A percentile compares a stretch with the other conserved stretches of the same genome.
These are phyloP conservation scores for Neolamprologus sp. DNA, from an alignment of 2,113 vertebrate species.

Conservation along the genomic window DNA sequence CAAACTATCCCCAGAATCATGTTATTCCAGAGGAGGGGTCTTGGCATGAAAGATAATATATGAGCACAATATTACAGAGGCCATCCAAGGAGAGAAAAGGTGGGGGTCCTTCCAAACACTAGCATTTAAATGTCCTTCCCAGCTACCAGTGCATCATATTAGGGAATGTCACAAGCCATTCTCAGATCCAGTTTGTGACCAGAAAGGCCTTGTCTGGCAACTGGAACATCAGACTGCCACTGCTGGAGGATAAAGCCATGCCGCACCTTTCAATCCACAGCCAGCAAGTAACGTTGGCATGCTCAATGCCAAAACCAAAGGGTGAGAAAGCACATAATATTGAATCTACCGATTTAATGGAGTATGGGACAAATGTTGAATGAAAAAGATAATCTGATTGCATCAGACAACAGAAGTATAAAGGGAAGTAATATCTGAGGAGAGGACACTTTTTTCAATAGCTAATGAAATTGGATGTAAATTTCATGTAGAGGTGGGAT, in stretches of 20 bases:
- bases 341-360: constrained; percentile 12
- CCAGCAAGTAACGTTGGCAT: constrained; percentile 24
- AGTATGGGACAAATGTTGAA: constrained; percentile 1
- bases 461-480: background rate
- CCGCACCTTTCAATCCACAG: constrained; percentile 30
- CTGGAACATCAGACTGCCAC: background rate
- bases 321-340: background rate
- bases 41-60: constrained; percentile 55
- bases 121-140: constrained; percentile 15
- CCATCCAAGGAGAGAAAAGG: constrained; percentile 16
- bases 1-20: constrained; percentile 33
- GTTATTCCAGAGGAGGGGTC: constrained; percentile 38
- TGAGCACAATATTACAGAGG: constrained; percentile 50
- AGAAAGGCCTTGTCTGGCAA: background rate
- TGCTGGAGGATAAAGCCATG: constrained; percentile 42
- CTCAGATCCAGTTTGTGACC: constrained; percentile 30
- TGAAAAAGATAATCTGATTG: background rate
- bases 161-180: constrained; percentile 18
- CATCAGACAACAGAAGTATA: constrained; percentile 19
- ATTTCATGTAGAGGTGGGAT: background rate
- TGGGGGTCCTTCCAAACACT: background rate
- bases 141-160: background rate
- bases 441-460: background rate
- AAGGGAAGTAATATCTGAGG: constrained; percentile 37
- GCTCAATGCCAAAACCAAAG: constrained; percentile 25